Evolutionary conservation across 2,888 invertebrate genomes (phyloP).

Genomic region (Ditula angustiorana): DNA sequence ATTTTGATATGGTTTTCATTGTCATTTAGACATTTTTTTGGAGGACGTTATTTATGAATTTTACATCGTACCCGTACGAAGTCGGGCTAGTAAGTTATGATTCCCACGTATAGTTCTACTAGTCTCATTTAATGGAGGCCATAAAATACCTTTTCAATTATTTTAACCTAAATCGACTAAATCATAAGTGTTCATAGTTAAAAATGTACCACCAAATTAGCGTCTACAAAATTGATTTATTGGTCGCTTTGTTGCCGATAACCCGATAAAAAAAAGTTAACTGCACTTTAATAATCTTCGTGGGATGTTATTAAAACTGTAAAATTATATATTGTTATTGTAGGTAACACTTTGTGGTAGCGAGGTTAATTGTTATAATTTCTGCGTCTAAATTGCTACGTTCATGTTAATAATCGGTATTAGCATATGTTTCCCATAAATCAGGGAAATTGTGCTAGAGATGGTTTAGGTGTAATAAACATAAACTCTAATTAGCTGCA

Average conservation of each 20-base stretch:
- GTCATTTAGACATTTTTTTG: no score
- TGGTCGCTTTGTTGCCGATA: neutral
- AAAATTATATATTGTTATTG: neutral
- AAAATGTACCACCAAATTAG: neutral
- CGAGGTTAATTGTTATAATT: conserved; percentile 7
- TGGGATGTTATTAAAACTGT: conserved; percentile 10
- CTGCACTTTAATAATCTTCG: neutral
- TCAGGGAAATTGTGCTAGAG: neutral
- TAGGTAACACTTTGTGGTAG: conserved; percentile 9
- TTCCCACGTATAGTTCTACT: no score
- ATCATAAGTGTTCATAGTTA: no score
- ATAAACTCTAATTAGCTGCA: conserved; percentile 2
- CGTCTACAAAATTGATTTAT: neutral
- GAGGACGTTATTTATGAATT: no score
- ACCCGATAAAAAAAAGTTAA: neutral
- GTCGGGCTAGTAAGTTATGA: no score
- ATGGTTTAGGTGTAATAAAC: conserved; percentile 9
- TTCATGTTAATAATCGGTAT: conserved; percentile 13
- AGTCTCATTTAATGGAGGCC: no score
- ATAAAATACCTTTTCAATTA: no score
- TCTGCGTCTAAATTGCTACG: neutral
- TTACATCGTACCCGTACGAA: no score
- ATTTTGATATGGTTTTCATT: no score
- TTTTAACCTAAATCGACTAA: neutral
- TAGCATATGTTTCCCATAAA: conserved; percentile 16